Conservation (phyloP, 2,888 invertebrate species). For the Boloria euphrosyne region DNA sequence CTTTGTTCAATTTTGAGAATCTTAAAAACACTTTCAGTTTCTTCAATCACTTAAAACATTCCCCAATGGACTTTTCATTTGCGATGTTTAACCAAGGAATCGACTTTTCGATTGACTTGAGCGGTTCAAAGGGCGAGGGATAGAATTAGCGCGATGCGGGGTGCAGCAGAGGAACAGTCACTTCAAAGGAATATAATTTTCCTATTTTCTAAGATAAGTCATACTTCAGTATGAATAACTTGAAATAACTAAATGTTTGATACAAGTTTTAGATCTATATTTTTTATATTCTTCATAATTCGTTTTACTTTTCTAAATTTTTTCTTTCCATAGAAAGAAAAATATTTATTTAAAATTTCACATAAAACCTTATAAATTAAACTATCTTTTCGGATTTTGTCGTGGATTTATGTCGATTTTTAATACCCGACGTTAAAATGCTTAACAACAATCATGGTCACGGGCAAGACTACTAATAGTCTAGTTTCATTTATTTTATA, state of each 20-base stretch:
- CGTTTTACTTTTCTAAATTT: too few species aligned
- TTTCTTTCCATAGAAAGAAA: too few species aligned
- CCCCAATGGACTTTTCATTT: conserved; percentile 75
- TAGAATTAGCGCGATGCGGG: conserved; percentile 74
- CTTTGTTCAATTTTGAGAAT: conserved; percentile 60
- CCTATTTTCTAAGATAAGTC: conserved; percentile 69
- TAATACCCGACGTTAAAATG: too few species aligned
- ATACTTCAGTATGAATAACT: conserved; percentile 30
- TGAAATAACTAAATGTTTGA: conserved; percentile 40
- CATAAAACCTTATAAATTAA: too few species aligned
- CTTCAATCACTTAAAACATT: conserved; percentile 79
- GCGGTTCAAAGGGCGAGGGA: conserved; percentile 77
- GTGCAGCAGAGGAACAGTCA: conserved; percentile 64
- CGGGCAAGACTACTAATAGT: too few species aligned
- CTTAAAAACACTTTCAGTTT: conserved; percentile 75
- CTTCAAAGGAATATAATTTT: conserved; percentile 75
- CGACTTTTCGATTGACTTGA: conserved; percentile 80
- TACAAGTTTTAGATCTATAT: not conserved
- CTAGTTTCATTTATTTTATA: too few species aligned
- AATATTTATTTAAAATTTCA: too few species aligned
- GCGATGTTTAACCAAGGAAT: conserved; percentile 77
- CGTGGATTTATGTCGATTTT: too few species aligned
- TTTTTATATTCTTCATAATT: too few species aligned
- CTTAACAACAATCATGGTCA: too few species aligned
- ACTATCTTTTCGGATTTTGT: too few species aligned